phyloP scores from a whole-genome alignment of 2,113 vertebrate species.

The Euleptes europaea region DNA sequence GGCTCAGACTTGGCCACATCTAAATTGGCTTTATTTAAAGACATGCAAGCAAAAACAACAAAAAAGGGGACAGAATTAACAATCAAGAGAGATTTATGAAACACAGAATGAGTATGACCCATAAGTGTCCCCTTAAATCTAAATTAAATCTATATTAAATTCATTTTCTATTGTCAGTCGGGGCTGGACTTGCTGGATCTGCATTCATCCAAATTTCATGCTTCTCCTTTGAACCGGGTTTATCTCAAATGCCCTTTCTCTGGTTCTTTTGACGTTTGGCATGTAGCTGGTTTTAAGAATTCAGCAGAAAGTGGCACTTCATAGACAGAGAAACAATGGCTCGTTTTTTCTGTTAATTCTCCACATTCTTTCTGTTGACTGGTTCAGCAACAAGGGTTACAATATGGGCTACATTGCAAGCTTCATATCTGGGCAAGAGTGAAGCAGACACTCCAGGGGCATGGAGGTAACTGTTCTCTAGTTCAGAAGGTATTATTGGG shows the following conservation, averaged over 20 bases:
- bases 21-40: slow-evolving; percentile 57
- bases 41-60: background rate
- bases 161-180: slow-evolving; percentile 34
- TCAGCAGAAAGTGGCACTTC: slow-evolving; percentile 26
- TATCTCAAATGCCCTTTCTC: slow-evolving; percentile 8
- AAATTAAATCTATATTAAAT: slow-evolving; percentile 72
- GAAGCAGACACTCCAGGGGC: no score
- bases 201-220: slow-evolving; percentile 53
- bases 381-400: background rate
- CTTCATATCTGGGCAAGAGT: background rate
- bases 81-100: slow-evolving; percentile 60
- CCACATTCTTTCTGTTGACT: background rate
- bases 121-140: slow-evolving; percentile 65
- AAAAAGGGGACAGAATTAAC: slow-evolving; percentile 58
- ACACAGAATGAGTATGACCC: slow-evolving; percentile 34
- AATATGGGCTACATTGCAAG: no score
- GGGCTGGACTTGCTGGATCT: slow-evolving; percentile 36
- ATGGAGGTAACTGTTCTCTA: background rate
- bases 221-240: slow-evolving; percentile 52
- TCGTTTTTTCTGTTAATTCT: background rate
- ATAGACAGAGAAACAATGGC: background rate
- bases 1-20: slow-evolving; percentile 49
- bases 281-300: background rate
- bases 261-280: slow-evolving; percentile 28
- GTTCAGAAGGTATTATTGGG: background rate